phyloP scores from a whole-genome alignment of 2,888 invertebrate genomes.

The Chorisops tibialis region DNA sequence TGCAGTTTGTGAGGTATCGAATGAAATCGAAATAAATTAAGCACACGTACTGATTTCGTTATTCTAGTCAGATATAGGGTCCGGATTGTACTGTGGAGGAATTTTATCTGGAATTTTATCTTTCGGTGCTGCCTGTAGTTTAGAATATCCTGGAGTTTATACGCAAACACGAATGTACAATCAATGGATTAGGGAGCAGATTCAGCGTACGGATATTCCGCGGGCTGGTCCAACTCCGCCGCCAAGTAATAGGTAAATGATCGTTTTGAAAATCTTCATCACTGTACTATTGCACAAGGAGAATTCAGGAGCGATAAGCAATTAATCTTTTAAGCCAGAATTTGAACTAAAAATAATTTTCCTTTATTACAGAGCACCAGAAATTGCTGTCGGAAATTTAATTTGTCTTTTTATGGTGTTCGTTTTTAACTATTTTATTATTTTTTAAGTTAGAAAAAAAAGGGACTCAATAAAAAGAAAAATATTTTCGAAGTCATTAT shows the following conservation, averaged over 20 bases:
- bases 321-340: too few species aligned
- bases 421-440: too few species aligned
- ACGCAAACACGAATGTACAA: constrained; percentile 16
- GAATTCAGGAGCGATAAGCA: too few species aligned
- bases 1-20: constrained; percentile 6
- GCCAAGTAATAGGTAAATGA: not conserved
- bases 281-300: too few species aligned
- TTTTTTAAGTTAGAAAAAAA: too few species aligned
- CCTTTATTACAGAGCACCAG: too few species aligned
- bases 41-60: not conserved
- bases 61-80: constrained; percentile 25
- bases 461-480: too few species aligned
- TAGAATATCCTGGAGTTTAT: constrained; percentile 27
- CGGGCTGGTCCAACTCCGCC: constrained; percentile 19
- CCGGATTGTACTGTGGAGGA: constrained; percentile 29
- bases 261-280: too few species aligned
- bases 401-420: too few species aligned
- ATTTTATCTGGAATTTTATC: constrained; percentile 30
- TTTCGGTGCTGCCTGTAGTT: constrained; percentile 27
- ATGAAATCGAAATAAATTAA: not conserved
- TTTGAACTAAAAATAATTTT: too few species aligned
- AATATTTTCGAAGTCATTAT: too few species aligned
- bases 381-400: too few species aligned
- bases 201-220: constrained; percentile 18
- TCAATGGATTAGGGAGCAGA: constrained; percentile 8